Percentiles rank a stretch among this genome's conserved stretches.
These are phyloP conservation scores for Tetropium fuscum DNA, from an alignment of 2,888 invertebrate species.

Conservation along the genomic window DNA sequence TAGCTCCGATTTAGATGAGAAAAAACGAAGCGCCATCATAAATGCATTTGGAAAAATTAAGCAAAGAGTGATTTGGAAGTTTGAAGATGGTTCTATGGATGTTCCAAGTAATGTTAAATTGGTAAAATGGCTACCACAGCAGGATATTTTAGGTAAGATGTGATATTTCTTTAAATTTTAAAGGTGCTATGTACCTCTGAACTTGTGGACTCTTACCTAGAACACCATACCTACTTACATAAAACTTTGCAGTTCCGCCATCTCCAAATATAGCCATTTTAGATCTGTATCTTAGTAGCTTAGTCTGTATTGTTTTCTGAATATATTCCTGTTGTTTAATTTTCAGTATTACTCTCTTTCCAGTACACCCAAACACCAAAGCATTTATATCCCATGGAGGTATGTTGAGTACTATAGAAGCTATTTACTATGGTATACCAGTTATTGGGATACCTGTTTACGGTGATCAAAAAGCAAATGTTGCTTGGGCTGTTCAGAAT, in stretches of 20 bases:
- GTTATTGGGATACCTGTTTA: conserved; percentile 69
- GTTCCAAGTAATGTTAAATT: conserved; percentile 62
- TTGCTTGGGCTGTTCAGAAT: conserved; percentile 61
- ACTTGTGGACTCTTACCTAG: too few species aligned
- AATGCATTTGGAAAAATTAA: conserved; percentile 71
- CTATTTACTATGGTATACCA: conserved; percentile 67
- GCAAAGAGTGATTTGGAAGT: conserved; percentile 76
- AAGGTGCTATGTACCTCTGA: too few species aligned
- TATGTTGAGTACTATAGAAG: conserved; percentile 70
- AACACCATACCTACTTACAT: too few species aligned
- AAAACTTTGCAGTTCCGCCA: too few species aligned
- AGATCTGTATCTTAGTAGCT: too few species aligned
- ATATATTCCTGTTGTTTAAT: too few species aligned
- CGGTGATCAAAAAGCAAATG: conserved; percentile 68
- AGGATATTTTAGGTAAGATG: conserved; percentile 50
- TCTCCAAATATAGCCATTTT: too few species aligned
- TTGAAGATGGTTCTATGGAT: conserved; percentile 67
- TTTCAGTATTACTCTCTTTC: conserved; percentile 7
- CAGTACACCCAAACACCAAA: conserved; percentile 68
- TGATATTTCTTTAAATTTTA: background rate
- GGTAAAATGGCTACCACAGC: conserved; percentile 50
- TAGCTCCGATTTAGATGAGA: conserved; percentile 68
- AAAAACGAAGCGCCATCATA: conserved; percentile 69
- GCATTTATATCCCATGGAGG: conserved; percentile 73
- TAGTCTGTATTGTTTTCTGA: too few species aligned